phyloP scores from a whole-genome alignment of 2,113 vertebrate species.

The Tichodroma muraria region DNA sequence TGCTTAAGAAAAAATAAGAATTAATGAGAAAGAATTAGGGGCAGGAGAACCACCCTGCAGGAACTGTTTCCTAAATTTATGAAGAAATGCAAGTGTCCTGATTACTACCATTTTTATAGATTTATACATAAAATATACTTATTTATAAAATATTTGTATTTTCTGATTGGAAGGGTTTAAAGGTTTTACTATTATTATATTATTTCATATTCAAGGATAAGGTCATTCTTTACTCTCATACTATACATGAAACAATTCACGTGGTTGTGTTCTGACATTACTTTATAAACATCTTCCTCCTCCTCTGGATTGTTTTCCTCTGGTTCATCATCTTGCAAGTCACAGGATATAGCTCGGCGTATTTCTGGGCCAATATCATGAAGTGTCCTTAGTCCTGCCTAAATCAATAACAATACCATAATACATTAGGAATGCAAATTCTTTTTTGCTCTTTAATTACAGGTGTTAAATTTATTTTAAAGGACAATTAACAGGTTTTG shows the following conservation, averaged over 20 bases:
- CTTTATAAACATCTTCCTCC: constrained; percentile 98
- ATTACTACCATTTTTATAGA: not conserved
- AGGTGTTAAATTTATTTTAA: not conserved
- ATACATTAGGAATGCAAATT: constrained; percentile 60
- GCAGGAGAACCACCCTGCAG: not conserved
- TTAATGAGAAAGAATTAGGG: not conserved
- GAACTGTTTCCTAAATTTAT: not conserved
- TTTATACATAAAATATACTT: not conserved
- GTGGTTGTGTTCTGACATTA: constrained; percentile 73
- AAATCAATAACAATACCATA: constrained; percentile 85
- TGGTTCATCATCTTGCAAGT: constrained; percentile 98
- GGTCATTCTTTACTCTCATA: not conserved
- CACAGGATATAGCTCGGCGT: constrained; percentile 98
- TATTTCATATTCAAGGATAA: not conserved
- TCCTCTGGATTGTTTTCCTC: constrained; percentile 93
- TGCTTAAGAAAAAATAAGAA: not conserved
- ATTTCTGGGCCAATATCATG: constrained; percentile 99
- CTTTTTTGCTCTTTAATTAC: not conserved
- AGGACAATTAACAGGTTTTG: not conserved
- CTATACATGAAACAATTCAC: constrained; percentile 12
- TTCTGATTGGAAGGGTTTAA: not conserved
- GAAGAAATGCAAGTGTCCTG: not conserved
- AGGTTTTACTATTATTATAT: not conserved
- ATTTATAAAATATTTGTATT: not conserved
- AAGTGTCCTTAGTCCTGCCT: constrained; percentile 98